Base-by-base conservation (phyloP, 2,888 invertebrate genomes). In the Acleris sparsana region DNA sequence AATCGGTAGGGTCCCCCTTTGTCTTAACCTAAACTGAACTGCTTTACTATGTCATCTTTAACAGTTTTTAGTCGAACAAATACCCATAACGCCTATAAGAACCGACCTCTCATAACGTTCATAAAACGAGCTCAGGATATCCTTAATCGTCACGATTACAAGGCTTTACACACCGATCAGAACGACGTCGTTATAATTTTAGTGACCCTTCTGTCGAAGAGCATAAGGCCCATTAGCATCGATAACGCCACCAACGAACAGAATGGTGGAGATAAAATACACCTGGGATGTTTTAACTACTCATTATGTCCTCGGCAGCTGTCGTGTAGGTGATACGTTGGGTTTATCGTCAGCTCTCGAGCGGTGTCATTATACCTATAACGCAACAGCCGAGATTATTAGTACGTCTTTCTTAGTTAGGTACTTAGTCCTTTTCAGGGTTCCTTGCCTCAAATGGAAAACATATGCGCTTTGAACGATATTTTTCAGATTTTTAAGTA, bases 281-380 rank as follows among this genome's bases (percentile, higher is more conserved):
- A 65, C 55, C 60, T 65, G 65, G 65, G 65, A 49, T 20, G 58
- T 22, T 60, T 60, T 65, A 56, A 65, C 60, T 65, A 51, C 59
- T 65, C 65, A 65, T 65, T 60, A 65, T 49, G 51, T 49, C 44
- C 55, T 51, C 65, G 25, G 53, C 65, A 65, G 51, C 64, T 59
- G 53, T 9, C 25, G 58, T 33, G 33, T 20, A 17, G 11, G 18
- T 48, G 64, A 60, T 60, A 65, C 55, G 60, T 52, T 33, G 29
- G 53, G 20, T 59, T 49, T 59, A 55, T 55, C 55, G 53, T 44
- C 22, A 39, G 55, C 33, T 52, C 33, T 43, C 39, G 20, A 20
- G 55, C 18, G 39, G 39, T 39, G 39, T 39, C 39, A 13, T 39
- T 39, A 39, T 39, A 3, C 39, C 33, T 9, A 33, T 33, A 13